Base-by-base conservation (phyloP, 2,888 invertebrate genomes). In the Xiphydria camelus region DNA sequence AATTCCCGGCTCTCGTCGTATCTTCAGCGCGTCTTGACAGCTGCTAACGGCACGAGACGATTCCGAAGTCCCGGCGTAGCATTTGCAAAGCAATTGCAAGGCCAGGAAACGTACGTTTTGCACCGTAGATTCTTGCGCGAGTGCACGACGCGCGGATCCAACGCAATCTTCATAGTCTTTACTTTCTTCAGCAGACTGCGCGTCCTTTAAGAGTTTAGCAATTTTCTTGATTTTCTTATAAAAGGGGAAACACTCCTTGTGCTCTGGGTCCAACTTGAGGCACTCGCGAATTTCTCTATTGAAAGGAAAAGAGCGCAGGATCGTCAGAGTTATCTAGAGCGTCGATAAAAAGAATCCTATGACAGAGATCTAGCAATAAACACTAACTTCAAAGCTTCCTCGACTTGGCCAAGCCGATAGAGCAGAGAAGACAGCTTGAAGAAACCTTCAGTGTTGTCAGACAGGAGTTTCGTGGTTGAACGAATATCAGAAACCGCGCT, bases 141-240 rank as follows among this genome's bases (percentile, higher is more conserved):
- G 75, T 35, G 84, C 83, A 55, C 82, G 81, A 51, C 84, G 79
- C 0, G 90, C 91, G 22, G 84, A 80, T 5, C 78, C 78, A 26
- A 88, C 81, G 65, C 94, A 94, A 5, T 82, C 83, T 1, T 72
- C 70, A 76, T 80, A 89, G 63, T 89, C 82, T 22, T 86, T 80
- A 19, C 80, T 76, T 53, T 84, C 84, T 20, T 82, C 78, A 2
- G 80, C 75, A 36, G 77, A 73, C 62, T 88, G 86, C 6, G 88
- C 86, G 17, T 86, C 83, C 17, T 77, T 73, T 43, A 93, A 72
- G 45, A 86, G 78, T 70, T 94, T 94, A 55, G 91, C 92, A 9
- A 99, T 82, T 73, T 96, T 95, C 73, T 95, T 95, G 21, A 98
- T 80, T 73, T 91, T 92, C 76, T 98, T 99, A 79, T 99, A 99